phyloP scores from a whole-genome alignment of 2,888 invertebrate species.

The Tetranychus truncatus region DNA sequence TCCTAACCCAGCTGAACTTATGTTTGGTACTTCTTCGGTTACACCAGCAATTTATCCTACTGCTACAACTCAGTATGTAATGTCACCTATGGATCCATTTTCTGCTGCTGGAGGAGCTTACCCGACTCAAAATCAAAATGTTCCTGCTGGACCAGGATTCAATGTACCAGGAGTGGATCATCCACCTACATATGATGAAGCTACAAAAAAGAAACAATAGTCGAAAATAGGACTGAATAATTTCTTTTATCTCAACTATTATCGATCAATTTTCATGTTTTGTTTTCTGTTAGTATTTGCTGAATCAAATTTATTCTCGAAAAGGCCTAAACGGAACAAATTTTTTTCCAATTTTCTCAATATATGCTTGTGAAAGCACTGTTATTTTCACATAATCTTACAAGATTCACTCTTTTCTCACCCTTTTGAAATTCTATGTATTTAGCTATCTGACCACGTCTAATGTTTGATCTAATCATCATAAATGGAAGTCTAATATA shows the following conservation, averaged over 20 bases:
- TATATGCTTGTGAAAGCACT: neutral
- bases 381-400: neutral
- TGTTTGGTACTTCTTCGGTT: neutral
- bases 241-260: neutral
- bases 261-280: neutral
- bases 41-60: neutral
- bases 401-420: too few relatives aligned
- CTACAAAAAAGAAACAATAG: constrained; percentile 18
- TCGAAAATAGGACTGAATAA: neutral
- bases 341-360: neutral
- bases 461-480: too few relatives aligned
- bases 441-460: too few relatives aligned
- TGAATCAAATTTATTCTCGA: neutral
- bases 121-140: neutral
- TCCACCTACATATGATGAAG: constrained; percentile 19
- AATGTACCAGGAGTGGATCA: neutral
- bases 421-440: too few relatives aligned
- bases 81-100: neutral
- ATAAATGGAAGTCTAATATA: too few relatives aligned
- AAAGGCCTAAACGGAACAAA: neutral
- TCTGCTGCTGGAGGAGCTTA: neutral
- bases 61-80: neutral
- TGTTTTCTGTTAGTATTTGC: neutral
- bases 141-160: constrained; percentile 6
- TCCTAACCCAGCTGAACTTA: neutral